Evolutionary conservation across 2,113 vertebrate species (phyloP).

Genomic region (Notarius quadriscutis): DNA sequence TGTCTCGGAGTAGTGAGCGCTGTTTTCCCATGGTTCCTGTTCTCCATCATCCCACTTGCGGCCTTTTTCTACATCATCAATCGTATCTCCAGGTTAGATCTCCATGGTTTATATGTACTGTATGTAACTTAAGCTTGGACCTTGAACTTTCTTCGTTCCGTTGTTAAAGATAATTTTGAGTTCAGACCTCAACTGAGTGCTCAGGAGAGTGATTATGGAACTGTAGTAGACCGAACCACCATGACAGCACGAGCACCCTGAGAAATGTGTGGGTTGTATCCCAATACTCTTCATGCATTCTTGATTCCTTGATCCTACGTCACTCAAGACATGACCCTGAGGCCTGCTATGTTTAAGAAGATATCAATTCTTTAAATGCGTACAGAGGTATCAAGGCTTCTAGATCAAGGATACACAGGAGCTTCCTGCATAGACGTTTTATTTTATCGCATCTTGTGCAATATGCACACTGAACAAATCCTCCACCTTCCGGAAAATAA

Average conservation of each 20-base stretch:
- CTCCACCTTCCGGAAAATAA: background rate
- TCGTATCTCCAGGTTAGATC: conserved; percentile 75
- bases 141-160: background rate
- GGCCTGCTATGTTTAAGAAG: background rate
- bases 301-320: background rate
- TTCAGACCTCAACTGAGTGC: background rate
- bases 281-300: background rate
- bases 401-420: background rate
- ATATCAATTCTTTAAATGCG: background rate
- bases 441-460: background rate
- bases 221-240: background rate
- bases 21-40: conserved; percentile 81
- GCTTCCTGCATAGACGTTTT: background rate
- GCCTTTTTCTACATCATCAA: conserved; percentile 74
- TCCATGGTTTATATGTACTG: background rate
- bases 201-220: background rate
- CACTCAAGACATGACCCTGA: background rate
- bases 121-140: background rate
- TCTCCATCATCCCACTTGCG: conserved; percentile 74
- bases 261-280: background rate
- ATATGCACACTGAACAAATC: background rate
- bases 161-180: background rate
- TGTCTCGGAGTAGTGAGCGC: conserved; percentile 74
- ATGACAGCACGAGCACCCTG: background rate
- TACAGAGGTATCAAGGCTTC: background rate